phyloP scores from a whole-genome alignment of 2,797 vertebrate species.

The Epinephelus awoara region DNA sequence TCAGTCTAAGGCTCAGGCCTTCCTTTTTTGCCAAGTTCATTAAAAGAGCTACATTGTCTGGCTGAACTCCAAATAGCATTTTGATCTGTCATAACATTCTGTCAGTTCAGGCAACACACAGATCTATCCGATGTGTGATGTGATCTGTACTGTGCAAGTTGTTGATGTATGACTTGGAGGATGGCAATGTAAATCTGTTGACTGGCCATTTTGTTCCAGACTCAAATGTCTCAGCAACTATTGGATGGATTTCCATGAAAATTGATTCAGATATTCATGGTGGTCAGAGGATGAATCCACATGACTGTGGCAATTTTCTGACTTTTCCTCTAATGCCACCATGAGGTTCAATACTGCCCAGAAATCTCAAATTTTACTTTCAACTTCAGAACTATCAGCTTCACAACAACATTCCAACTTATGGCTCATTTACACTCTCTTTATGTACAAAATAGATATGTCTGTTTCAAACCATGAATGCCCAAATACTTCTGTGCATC shows the following conservation, averaged over 20 bases:
- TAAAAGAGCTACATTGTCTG: constrained; percentile 45
- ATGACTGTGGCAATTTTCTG: too few species aligned
- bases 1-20: constrained; percentile 42
- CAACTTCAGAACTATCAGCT: too few species aligned
- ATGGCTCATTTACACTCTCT: too few species aligned
- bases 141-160: not conserved
- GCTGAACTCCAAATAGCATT: constrained; percentile 42
- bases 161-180: too few species aligned
- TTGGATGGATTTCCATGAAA: not conserved
- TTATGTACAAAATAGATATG: too few species aligned
- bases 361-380: not conserved
- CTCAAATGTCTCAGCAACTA: not conserved
- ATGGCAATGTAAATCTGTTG: not conserved
- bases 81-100: constrained; percentile 57
- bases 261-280: too few species aligned
- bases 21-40: constrained; percentile 67
- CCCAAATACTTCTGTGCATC: too few species aligned
- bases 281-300: not conserved
- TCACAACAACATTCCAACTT: too few species aligned
- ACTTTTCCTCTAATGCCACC: not conserved
- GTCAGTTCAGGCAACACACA: not conserved
- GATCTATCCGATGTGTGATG: constrained; percentile 10
- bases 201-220: not conserved
- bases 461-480: too few species aligned
- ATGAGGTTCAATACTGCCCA: not conserved